Percentiles rank a stretch among this genome's conserved stretches.
phyloP scores from a whole-genome alignment of 2,888 invertebrate genomes.

The Troides oblongomaculatus region DNA sequence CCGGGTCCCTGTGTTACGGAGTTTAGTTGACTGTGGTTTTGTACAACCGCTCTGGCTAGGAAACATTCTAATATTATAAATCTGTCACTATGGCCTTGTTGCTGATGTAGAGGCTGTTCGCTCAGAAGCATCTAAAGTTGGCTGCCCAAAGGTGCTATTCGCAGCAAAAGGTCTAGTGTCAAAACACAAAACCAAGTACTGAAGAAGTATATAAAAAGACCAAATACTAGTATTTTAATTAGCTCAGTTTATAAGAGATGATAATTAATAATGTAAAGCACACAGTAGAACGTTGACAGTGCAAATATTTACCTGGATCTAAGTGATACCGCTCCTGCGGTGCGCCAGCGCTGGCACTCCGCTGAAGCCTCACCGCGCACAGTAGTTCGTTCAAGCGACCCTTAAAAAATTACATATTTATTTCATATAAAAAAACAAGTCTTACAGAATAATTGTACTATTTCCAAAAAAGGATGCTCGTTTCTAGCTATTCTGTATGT shows the following conservation, averaged over 20 bases:
- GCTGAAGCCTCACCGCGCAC: slow-evolving; percentile 90
- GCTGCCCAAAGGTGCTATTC: no score
- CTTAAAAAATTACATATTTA: slow-evolving; percentile 53
- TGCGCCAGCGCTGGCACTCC: slow-evolving; percentile 80
- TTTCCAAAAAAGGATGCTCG: no score
- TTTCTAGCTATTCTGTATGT: no score
- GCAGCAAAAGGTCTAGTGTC: neutral
- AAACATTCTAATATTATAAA: no score
- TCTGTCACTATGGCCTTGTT: no score
- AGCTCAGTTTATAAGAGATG: neutral
- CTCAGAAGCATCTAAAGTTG: no score
- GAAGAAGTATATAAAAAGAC: neutral
- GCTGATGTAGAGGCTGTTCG: no score
- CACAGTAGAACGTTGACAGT: slow-evolving; percentile 2
- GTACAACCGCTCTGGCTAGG: no score
- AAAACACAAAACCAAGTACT: neutral
- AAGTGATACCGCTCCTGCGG: slow-evolving; percentile 88
- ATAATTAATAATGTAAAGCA: neutral
- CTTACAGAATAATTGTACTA: no score
- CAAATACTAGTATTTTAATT: neutral
- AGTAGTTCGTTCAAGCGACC: slow-evolving; percentile 94
- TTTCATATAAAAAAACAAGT: no score
- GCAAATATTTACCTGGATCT: slow-evolving; percentile 77
- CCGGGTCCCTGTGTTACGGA: no score
- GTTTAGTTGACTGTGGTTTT: no score